Conservation (phyloP, 2,797 vertebrate species). For the Anguilla pacifica region DNA sequence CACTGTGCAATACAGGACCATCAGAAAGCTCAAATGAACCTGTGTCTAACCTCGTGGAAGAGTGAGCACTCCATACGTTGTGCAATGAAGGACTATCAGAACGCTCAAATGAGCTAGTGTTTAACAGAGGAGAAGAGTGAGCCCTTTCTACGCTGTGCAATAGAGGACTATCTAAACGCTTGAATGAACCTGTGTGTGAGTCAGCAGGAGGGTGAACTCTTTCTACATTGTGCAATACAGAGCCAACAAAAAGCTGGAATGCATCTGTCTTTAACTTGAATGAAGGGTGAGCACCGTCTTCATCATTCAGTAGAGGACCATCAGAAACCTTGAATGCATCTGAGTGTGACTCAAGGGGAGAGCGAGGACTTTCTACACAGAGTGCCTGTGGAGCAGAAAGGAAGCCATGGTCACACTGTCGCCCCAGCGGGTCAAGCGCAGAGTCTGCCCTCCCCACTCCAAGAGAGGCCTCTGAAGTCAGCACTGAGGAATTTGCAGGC, state of each 20-base stretch:
- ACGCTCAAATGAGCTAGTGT: neutral
- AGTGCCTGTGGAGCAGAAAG: constrained; percentile 41
- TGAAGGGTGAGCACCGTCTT: constrained; percentile 19
- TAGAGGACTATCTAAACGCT: constrained; percentile 26
- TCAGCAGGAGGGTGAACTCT: neutral
- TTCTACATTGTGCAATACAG: constrained; percentile 23
- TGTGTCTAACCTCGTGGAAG: constrained; percentile 32
- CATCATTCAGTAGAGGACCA: constrained; percentile 8
- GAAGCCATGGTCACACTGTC: constrained; percentile 25
- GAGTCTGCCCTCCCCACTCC: constrained; percentile 35
- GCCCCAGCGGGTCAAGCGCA: constrained; percentile 21
- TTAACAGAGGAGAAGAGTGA: constrained; percentile 26
- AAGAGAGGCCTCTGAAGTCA: constrained; percentile 32
- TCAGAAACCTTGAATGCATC: constrained; percentile 33
- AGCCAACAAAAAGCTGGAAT: neutral
- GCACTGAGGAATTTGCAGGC: constrained; percentile 35
- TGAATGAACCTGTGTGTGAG: constrained; percentile 19
- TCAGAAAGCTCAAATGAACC: neutral
- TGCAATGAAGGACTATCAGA: neutral
- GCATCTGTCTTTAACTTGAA: constrained; percentile 28
- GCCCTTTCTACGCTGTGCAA: constrained; percentile 24
- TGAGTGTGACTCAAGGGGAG: neutral
- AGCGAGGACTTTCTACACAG: constrained; percentile 24
- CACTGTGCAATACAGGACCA: neutral
- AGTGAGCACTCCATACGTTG: constrained; percentile 25